Evolutionary conservation across 2,797 vertebrate genomes (phyloP), one percentile per base, ranked within the genome.

Genomic region (Heterohyrax brucei): DNA sequence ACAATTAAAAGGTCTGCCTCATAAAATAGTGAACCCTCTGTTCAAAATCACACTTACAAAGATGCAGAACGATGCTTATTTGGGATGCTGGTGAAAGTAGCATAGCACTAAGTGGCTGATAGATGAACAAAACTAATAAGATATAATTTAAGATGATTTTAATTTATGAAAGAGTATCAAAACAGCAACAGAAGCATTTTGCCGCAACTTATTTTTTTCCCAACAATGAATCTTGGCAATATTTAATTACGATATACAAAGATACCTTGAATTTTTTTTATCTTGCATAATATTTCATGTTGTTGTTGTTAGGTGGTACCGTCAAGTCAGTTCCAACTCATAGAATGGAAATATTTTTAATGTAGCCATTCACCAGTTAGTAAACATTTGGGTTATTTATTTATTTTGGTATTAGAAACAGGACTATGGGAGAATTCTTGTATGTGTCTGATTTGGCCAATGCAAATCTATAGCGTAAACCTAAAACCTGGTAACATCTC

Each of bases 121-220:
- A 64, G 48, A 72, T 92, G 56, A 95, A 30, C 85, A 33, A 94
- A 94, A 94, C 14, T 68, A 83, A 94, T 66, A 84, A 95, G 44
- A 85, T 85, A 5, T 89, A 82, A 83, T 93, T 94, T 89, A 70
- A 87, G 64, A 59, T 70, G 70, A 76, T 88, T 95, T 89, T 87
- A 86, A 30, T 82, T 88, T 90, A 79, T 78, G 73, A 88, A 50
- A 92, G 89, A 44, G 3, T 77, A 48, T 89, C 46, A 81, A 70
- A 75, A 92, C 30, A 93, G 16, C 87, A 86, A 64, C 72, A 73
- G 53, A 94, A 86, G 3, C 83, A 87, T 78, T 82, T 10, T 18
- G 59, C 14, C 79, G 56, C 10, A 86, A 94, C 28, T 91, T 93
- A 14, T 44, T 53, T 72, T 80, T 77, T 89, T 64, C 76, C 91